phyloP scores from a whole-genome alignment of 2,888 invertebrate species.

The Diploptera punctata region DNA sequence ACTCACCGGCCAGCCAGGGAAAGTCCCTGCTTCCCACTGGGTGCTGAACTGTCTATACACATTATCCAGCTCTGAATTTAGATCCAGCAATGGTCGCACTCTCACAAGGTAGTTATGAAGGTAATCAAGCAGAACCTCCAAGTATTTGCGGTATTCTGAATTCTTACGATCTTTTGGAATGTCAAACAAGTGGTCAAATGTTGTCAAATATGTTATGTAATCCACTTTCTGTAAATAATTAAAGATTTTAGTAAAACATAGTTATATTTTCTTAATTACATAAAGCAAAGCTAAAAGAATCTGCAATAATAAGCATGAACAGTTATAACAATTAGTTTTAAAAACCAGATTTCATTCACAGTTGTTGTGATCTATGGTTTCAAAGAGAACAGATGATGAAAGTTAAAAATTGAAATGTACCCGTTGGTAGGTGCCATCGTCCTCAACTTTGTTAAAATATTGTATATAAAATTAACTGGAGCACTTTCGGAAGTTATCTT shows the following conservation, averaged over 20 bases:
- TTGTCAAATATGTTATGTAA: constrained; percentile 92
- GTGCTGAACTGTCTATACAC: constrained; percentile 81
- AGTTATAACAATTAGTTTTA: no score
- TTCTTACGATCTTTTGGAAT: constrained; percentile 91
- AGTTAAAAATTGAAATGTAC: no score
- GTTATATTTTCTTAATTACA: background rate
- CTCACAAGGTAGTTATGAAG: constrained; percentile 81
- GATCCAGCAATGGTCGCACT: constrained; percentile 85
- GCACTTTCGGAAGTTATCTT: no score
- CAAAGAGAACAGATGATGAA: no score
- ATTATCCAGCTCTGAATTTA: constrained; percentile 78
- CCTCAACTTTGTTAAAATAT: no score
- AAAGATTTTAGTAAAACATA: background rate
- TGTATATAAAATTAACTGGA: no score
- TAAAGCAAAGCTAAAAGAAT: background rate
- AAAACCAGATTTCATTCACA: no score
- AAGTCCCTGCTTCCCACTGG: constrained; percentile 88
- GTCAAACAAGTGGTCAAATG: constrained; percentile 95
- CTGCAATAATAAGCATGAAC: constrained; percentile 10
- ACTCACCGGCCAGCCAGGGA: constrained; percentile 92
- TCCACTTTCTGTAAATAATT: constrained; percentile 75
- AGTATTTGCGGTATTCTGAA: constrained; percentile 85
- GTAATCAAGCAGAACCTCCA: constrained; percentile 84
- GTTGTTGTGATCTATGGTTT: no score
- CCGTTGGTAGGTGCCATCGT: no score